phyloP scores from a whole-genome alignment of 2,888 invertebrate genomes.

The Ochropleura plecta region DNA sequence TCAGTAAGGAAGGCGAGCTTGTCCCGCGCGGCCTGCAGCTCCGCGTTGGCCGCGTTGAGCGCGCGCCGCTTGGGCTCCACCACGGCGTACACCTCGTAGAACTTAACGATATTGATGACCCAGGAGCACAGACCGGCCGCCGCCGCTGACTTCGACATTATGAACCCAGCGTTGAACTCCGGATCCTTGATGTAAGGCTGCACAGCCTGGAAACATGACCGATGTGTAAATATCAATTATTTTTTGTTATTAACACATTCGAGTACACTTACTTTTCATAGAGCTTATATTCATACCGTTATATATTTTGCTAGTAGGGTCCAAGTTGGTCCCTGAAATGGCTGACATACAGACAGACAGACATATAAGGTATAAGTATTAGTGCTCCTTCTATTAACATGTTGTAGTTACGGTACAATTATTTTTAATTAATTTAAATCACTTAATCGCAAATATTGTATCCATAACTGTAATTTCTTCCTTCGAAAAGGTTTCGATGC shows the following conservation, averaged over 20 bases:
- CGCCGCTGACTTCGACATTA: slow-evolving; percentile 96
- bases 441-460: no score
- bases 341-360: no score
- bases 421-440: no score
- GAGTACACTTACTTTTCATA: no score
- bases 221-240: neutral
- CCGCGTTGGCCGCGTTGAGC: slow-evolving; percentile 95
- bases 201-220: slow-evolving; percentile 77
- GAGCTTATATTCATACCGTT: no score
- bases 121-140: slow-evolving; percentile 98
- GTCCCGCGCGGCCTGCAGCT: slow-evolving; percentile 95
- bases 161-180: slow-evolving; percentile 96
- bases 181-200: slow-evolving; percentile 92
- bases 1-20: slow-evolving; percentile 94
- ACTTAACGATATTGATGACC: slow-evolving; percentile 97
- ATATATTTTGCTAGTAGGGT: no score
- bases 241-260: neutral
- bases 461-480: no score
- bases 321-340: no score
- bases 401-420: no score
- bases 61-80: slow-evolving; percentile 98
- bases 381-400: no score
- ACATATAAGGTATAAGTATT: no score
- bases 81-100: slow-evolving; percentile 97
- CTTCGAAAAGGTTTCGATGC: no score